These are phyloP conservation scores for Biston stratarius DNA, from an alignment of 2,888 invertebrate genomes.

Conservation along the genomic window DNA sequence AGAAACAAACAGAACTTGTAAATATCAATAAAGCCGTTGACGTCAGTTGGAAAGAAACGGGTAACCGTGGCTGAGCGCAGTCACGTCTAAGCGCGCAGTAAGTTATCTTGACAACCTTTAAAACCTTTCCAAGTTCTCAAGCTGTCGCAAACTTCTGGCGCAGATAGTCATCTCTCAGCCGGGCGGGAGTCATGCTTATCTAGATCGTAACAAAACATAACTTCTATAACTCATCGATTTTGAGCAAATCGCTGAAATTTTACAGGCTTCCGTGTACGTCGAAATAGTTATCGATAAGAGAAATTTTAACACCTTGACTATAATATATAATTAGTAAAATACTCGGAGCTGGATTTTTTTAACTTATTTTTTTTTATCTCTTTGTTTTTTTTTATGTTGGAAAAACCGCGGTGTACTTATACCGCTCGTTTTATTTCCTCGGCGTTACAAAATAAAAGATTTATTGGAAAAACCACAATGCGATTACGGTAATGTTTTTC, in stretches of 20 bases:
- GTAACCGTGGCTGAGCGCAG: background rate
- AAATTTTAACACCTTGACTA: background rate
- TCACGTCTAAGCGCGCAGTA: slow-evolving; percentile 7
- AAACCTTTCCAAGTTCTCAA: slow-evolving; percentile 19
- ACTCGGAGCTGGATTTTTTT: background rate
- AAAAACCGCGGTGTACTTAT: background rate
- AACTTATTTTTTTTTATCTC: background rate
- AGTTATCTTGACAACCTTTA: slow-evolving; percentile 27
- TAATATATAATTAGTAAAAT: no score
- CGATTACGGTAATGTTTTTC: slow-evolving; percentile 1
- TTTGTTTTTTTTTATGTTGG: background rate
- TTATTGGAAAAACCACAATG: slow-evolving; percentile 3
- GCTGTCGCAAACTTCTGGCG: slow-evolving; percentile 17
- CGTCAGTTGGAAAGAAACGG: no score
- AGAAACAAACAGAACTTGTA: no score
- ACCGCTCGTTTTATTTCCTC: background rate
- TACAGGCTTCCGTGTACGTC: background rate
- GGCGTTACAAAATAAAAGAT: slow-evolving; percentile 1
- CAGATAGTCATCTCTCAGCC: slow-evolving; percentile 23
- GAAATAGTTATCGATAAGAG: background rate
- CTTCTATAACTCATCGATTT: slow-evolving; percentile 13
- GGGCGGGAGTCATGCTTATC: slow-evolving; percentile 12
- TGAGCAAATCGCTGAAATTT: slow-evolving; percentile 6
- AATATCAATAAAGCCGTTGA: no score
- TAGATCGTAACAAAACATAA: slow-evolving; percentile 21